Evolutionary conservation across 1,140 invertebrate genomes (phyloP), one percentile per base, ranked within the genome.

Genomic region (Monomorium pharaonis): DNA sequence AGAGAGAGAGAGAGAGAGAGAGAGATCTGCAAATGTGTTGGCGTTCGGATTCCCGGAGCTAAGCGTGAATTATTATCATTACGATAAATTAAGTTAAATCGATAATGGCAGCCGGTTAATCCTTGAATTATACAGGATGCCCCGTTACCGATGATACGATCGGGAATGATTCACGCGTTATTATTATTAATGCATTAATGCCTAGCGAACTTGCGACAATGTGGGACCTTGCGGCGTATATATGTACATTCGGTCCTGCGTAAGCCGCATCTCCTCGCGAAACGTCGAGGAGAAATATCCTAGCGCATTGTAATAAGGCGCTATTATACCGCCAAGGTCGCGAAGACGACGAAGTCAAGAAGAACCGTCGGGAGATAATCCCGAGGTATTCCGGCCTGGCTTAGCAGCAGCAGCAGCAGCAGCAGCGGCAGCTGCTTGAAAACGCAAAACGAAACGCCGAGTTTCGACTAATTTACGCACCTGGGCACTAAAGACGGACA

Each of bases 141-240:
- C 33, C 69, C 69, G 69, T 74, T 74, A 74, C 37, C 16, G 27
- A 49, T 54, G 70, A 74, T 9, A 10, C 42, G 27, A 27, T 9
- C 42, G 67, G 42, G 67, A 21, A 70, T 27, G 42, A 70, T 18
- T 47, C 42, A 70, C n/a, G 67, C n/a, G 37, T 37, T 37, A 24
- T 67, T 37, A 24, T 67, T 67, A 67, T 67, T 67, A 67, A 67
- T 67, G 63, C 63, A 67, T 67, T 67, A 67, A 67, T 67, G 21
- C 63, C 9, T 44, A 44, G 37, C 63, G 21, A 67, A 47, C 63
- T 47, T 67, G 37, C 42, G 9, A 47, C 63, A 67, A 47, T 67
- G n/a, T n/a, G 47, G 63, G 21, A 67, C 63, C 42, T 67, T 47
- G 63, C 14, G 7, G 37, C 63, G 62, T n/a, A n/a, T 14, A 6